A percentile compares a stretch with the other conserved stretches of the same genome.
These are phyloP conservation scores for Furcula furcula DNA, from an alignment of 2,888 invertebrate species.

Conservation along the genomic window DNA sequence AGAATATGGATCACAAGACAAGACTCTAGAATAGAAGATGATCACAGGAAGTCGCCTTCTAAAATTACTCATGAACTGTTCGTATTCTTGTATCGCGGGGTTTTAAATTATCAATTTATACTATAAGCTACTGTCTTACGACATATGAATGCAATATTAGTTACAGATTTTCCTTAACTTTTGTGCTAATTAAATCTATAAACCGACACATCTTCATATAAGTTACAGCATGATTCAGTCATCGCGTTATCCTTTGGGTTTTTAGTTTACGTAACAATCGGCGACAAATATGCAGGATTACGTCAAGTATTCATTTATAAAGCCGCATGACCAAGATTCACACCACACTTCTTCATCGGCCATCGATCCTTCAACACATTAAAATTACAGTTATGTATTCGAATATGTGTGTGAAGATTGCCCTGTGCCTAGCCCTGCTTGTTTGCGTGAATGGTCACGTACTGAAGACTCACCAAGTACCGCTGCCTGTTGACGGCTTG, in stretches of 20 bases:
- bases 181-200: no score
- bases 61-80: no score
- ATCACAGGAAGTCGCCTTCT: no score
- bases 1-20: no score
- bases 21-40: no score
- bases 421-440: slow-evolving; percentile 7
- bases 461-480: slow-evolving; percentile 1
- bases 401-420: slow-evolving; percentile 5
- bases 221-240: slow-evolving; percentile 17
- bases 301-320: slow-evolving; percentile 10
- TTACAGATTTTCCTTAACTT: no score
- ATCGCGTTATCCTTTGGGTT: slow-evolving; percentile 6
- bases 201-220: no score
- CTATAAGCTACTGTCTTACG: no score
- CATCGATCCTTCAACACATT: slow-evolving; percentile 4
- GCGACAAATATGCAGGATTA: neutral
- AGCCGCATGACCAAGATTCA: slow-evolving; percentile 1
- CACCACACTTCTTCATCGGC: no score
- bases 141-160: no score
- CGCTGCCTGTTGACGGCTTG: slow-evolving; percentile 1
- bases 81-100: no score
- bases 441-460: slow-evolving; percentile 6
- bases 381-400: slow-evolving; percentile 23
- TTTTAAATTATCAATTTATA: no score
- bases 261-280: slow-evolving; percentile 8